These are phyloP conservation scores for Drosophila nigricruria DNA, from an alignment of 2,888 invertebrate genomes.

Conservation along the genomic window DNA sequence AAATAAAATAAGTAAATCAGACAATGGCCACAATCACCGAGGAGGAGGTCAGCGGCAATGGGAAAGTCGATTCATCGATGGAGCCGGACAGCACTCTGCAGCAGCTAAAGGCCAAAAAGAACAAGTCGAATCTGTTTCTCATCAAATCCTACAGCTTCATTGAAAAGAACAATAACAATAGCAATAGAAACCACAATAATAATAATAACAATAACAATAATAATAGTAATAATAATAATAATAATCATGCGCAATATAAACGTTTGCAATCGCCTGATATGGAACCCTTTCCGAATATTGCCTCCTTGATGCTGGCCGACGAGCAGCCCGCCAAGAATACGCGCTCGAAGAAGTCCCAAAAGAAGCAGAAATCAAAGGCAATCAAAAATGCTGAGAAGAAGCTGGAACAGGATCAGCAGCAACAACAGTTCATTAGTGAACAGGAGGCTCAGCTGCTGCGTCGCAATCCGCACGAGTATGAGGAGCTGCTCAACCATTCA, in stretches of 20 bases:
- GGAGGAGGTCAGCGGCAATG: constrained; percentile 26
- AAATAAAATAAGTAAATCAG: constrained; percentile 3
- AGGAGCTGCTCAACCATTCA: constrained; percentile 34
- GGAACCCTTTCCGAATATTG: constrained; percentile 47
- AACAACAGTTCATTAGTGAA: constrained; percentile 8
- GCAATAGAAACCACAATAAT: constrained; percentile 23
- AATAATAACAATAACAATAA: constrained; percentile 23
- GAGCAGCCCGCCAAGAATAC: constrained; percentile 15
- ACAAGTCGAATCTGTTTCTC: constrained; percentile 74
- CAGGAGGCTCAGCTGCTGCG: constrained; percentile 45
- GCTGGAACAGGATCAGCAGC: constrained; percentile 7
- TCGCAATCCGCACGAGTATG: constrained; percentile 44
- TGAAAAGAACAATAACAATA: constrained; percentile 49
- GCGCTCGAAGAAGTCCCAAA: constrained; percentile 29
- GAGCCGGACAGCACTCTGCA: constrained; percentile 44
- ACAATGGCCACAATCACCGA: constrained; percentile 42
- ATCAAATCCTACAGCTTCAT: constrained; percentile 76
- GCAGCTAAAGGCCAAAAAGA: constrained; percentile 70
- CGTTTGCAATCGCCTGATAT: constrained; percentile 40
- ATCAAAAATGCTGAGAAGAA: constrained; percentile 24
- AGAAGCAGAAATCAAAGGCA: constrained; percentile 1
- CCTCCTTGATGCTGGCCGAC: constrained; percentile 34
- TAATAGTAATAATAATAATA: constrained; percentile 1
- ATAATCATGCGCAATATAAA: neutral
- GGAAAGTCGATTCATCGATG: constrained; percentile 22